Conservation (phyloP, 2,113 vertebrate genomes). For the Dasyornis broadbenti region DNA sequence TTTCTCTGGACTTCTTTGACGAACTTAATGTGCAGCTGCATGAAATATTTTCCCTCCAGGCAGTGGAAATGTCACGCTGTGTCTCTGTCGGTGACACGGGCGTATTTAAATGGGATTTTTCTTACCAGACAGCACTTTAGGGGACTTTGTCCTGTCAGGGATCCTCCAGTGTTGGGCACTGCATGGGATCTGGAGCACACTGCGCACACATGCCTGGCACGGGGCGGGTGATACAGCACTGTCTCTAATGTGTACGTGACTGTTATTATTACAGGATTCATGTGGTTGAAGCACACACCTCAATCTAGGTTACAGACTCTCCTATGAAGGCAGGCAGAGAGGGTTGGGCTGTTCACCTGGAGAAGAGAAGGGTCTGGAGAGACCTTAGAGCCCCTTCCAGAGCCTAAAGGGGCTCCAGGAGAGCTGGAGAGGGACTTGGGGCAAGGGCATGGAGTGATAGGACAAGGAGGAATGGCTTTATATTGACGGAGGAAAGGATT, state of each 20-base stretch:
- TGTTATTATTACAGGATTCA: not conserved
- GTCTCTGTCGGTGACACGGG: not conserved
- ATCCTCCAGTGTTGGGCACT: not conserved
- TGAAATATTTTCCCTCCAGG: constrained; percentile 29
- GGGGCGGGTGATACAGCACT: no score
- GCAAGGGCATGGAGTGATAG: not conserved
- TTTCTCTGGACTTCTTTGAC: constrained; percentile 3
- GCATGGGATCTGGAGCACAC: not conserved
- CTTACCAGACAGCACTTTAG: not conserved
- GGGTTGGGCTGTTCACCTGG: not conserved
- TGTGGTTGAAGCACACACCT: not conserved
- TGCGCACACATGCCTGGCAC: not conserved
- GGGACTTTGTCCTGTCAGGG: not conserved
- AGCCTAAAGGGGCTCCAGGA: not conserved
- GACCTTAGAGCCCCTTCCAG: not conserved
- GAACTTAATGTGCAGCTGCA: constrained; percentile 16
- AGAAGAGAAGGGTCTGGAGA: not conserved
- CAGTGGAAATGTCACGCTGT: not conserved
- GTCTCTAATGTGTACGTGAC: no score
- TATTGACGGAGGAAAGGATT: not conserved
- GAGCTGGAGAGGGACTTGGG: not conserved
- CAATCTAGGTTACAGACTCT: not conserved
- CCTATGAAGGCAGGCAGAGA: not conserved
- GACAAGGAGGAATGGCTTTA: accelerated
- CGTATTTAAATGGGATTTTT: not conserved